Conservation (phyloP, 2,888 invertebrate species). For the Belgica antarctica region DNA sequence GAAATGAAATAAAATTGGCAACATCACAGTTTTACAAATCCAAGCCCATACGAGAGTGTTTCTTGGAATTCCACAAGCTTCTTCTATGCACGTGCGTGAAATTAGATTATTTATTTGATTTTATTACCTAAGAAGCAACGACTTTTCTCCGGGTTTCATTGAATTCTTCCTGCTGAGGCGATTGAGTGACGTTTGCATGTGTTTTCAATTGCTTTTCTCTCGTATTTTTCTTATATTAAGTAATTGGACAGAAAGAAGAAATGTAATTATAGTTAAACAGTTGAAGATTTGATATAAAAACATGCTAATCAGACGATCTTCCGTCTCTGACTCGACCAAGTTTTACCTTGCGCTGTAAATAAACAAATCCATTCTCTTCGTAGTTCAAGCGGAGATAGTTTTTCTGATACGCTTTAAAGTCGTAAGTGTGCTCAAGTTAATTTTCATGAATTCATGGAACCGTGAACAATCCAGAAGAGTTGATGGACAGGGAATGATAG, state of each 20-base stretch:
- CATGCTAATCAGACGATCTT: constrained; percentile 33
- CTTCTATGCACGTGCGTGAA: constrained; percentile 39
- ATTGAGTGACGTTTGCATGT: constrained; percentile 7
- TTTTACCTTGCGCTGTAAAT: background rate
- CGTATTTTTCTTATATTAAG: background rate
- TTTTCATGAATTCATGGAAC: constrained; percentile 25
- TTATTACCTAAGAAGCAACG: background rate
- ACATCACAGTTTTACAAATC: too few relatives aligned
- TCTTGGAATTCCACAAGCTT: background rate
- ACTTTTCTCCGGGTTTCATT: background rate
- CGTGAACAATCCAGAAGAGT: constrained; percentile 19
- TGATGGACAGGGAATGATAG: constrained; percentile 20
- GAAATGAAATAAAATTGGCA: background rate
- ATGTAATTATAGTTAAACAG: constrained; percentile 28
- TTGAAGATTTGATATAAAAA: constrained; percentile 6
- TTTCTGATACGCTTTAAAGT: background rate
- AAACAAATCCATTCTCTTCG: background rate
- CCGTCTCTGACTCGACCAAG: background rate
- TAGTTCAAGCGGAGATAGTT: background rate
- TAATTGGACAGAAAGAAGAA: constrained; percentile 18
- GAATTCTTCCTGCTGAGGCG: background rate
- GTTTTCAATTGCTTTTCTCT: background rate
- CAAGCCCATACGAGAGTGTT: background rate
- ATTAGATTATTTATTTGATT: constrained; percentile 39
- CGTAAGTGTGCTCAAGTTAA: constrained; percentile 33